phyloP scores from a whole-genome alignment of 2,113 vertebrate genomes.

The Campylomormyrus tamandua region DNA sequence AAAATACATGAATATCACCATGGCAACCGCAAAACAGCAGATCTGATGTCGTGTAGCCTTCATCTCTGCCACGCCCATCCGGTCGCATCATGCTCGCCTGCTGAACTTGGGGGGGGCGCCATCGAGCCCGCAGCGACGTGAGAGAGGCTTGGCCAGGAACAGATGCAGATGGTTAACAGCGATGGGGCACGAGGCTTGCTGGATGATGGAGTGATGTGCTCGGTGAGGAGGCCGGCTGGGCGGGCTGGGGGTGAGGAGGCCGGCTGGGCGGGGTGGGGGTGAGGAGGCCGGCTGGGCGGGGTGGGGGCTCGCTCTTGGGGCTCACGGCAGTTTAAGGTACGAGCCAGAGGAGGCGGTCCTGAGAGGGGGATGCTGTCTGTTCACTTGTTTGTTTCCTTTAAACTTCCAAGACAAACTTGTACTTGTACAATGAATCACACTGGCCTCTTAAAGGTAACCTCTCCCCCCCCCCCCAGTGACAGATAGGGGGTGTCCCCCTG shows the following conservation, averaged over 20 bases:
- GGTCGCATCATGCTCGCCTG: neutral
- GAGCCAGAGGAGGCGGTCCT: slow-evolving; percentile 17
- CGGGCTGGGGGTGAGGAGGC: too few species aligned
- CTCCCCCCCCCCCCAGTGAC: too few species aligned
- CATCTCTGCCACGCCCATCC: neutral
- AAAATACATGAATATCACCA: neutral
- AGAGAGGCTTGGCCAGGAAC: neutral
- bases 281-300: too few species aligned
- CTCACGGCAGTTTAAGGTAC: neutral
- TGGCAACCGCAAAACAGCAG: neutral
- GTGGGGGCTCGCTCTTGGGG: neutral
- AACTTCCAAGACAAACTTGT: neutral
- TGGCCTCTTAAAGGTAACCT: neutral
- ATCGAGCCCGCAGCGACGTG: neutral
- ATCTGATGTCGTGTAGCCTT: neutral
- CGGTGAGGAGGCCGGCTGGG: neutral
- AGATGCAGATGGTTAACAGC: slow-evolving; percentile 1
- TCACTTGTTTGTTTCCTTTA: neutral
- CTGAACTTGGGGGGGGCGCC: neutral
- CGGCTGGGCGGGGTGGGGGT: neutral
- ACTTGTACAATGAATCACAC: neutral
- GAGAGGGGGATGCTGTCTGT: slow-evolving; percentile 22
- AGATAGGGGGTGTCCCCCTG: neutral
- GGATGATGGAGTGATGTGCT: neutral
- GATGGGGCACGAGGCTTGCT: neutral